phyloP scores from a whole-genome alignment of 2,113 vertebrate species.

The Condylura cristata region DNA sequence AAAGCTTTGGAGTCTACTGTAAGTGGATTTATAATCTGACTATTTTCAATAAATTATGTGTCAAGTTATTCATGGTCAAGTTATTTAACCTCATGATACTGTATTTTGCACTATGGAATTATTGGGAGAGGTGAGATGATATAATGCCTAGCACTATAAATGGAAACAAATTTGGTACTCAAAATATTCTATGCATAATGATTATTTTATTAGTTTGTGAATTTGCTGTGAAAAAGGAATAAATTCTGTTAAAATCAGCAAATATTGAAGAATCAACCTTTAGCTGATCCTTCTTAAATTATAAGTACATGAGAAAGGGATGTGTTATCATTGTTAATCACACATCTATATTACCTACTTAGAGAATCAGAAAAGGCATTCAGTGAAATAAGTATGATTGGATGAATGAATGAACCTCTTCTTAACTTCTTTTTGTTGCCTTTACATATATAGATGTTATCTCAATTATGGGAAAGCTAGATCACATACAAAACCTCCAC shows the following conservation, averaged over 20 bases:
- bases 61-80: not conserved
- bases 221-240: not conserved
- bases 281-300: not conserved
- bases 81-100: not conserved
- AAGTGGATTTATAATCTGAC: not conserved
- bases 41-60: not conserved
- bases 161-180: not conserved
- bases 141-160: not conserved
- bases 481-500: not conserved
- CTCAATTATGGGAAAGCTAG: not conserved
- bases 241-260: not conserved
- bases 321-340: not conserved
- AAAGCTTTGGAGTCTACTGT: not conserved
- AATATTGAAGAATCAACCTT: not conserved
- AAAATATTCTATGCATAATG: not conserved
- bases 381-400: not conserved
- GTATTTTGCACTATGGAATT: not conserved
- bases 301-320: not conserved
- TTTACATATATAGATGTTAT: conserved; percentile 20
- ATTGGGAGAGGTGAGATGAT: not conserved
- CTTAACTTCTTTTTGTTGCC: not conserved
- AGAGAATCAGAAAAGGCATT: not conserved
- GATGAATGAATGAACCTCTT: not conserved
- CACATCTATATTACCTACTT: not conserved
- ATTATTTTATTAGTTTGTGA: not conserved